Conservation (phyloP, 1,140 invertebrate genomes). For the Aphaenogaster rudis region DNA sequence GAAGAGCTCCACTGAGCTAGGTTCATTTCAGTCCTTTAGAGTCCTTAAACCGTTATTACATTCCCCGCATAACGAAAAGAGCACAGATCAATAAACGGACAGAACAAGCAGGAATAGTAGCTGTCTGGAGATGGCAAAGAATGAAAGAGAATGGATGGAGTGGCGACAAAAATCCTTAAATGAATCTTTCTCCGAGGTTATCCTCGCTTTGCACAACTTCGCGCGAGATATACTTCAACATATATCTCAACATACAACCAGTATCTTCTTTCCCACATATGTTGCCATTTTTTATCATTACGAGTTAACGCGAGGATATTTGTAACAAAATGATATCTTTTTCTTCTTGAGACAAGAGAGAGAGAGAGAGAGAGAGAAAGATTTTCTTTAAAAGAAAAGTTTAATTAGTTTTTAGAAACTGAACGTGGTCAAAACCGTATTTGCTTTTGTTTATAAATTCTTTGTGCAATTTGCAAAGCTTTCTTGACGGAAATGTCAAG, state of each 20-base stretch:
- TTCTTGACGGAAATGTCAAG: neutral
- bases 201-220: conserved; percentile 36
- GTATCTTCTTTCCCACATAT: neutral
- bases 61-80: neutral
- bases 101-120: conserved; percentile 17
- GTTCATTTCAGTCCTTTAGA: neutral
- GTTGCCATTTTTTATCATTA: conserved; percentile 9
- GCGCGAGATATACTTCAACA: conserved; percentile 16
- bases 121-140: conserved; percentile 7
- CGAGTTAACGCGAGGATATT: neutral
- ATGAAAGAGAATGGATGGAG: conserved; percentile 49
- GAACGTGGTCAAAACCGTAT: neutral
- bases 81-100: conserved; percentile 38
- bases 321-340: conserved; percentile 17
- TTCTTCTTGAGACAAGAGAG: neutral
- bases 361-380: neutral
- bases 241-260: conserved; percentile 13
- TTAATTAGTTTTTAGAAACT: conserved; percentile 29
- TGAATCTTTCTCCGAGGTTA: conserved; percentile 52
- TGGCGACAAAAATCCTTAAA: conserved; percentile 54
- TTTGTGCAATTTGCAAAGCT: neutral
- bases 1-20: neutral
- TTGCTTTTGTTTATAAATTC: neutral
- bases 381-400: neutral
- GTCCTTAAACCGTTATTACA: conserved; percentile 13